phyloP scores from a whole-genome alignment of 2,888 invertebrate genomes.

The Amphipyra berbera region DNA sequence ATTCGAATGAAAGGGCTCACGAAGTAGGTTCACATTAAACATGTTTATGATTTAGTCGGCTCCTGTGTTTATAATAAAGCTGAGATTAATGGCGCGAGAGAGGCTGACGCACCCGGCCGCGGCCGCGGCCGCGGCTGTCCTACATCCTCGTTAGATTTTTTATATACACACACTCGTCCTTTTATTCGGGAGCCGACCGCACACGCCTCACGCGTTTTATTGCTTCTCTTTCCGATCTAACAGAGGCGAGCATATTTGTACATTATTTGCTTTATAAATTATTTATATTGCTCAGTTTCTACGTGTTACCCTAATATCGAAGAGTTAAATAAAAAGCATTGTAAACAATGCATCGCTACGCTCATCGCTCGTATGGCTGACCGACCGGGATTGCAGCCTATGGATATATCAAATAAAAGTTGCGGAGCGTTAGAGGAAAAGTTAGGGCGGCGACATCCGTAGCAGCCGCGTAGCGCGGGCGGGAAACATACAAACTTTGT shows the following conservation, averaged over 20 bases:
- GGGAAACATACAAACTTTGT: slow-evolving; percentile 59
- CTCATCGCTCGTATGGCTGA: slow-evolving; percentile 2
- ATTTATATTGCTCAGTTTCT: slow-evolving; percentile 55
- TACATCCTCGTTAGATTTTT: slow-evolving; percentile 80
- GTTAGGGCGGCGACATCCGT: slow-evolving; percentile 65
- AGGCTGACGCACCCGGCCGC: slow-evolving; percentile 65
- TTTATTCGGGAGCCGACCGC: slow-evolving; percentile 79
- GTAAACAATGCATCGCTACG: slow-evolving; percentile 21
- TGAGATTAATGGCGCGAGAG: slow-evolving; percentile 80
- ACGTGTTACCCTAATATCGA: slow-evolving; percentile 34
- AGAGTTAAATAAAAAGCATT: slow-evolving; percentile 31
- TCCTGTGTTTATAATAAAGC: slow-evolving; percentile 86
- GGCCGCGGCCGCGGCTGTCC: slow-evolving; percentile 60
- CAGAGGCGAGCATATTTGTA: slow-evolving; percentile 64
- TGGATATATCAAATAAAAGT: slow-evolving; percentile 64
- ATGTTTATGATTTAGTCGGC: slow-evolving; percentile 85
- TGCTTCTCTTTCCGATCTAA: slow-evolving; percentile 75
- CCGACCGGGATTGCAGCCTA: slow-evolving; percentile 38
- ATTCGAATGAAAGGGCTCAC: slow-evolving; percentile 66
- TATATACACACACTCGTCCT: slow-evolving; percentile 73
- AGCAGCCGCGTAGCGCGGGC: slow-evolving; percentile 56
- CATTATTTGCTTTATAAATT: slow-evolving; percentile 65
- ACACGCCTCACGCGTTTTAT: slow-evolving; percentile 78
- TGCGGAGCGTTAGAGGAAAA: slow-evolving; percentile 55
- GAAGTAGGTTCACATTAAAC: slow-evolving; percentile 70